These are phyloP conservation scores for Diadegma fenestrale DNA, from an alignment of 2,888 invertebrate genomes.

Conservation along the genomic window DNA sequence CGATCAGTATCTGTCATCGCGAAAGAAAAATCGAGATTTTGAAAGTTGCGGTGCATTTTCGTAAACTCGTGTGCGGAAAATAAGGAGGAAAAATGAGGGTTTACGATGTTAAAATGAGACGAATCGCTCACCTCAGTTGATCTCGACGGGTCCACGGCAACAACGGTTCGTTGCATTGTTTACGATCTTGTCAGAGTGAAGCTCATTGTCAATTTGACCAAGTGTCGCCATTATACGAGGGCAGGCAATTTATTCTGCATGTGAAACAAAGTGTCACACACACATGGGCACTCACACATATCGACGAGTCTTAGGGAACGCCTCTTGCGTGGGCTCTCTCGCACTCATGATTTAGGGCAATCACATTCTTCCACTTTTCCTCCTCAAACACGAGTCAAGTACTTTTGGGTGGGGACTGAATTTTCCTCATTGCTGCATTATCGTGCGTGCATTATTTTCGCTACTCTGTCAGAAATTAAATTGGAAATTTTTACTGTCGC, in stretches of 20 bases:
- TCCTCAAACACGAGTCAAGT: neutral
- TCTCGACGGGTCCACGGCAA: slow-evolving; percentile 11
- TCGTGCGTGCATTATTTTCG: neutral
- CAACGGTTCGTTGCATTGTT: slow-evolving; percentile 5
- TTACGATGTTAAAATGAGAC: neutral
- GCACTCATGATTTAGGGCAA: slow-evolving; percentile 11
- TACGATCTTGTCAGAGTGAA: slow-evolving; percentile 54
- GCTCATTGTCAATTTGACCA: slow-evolving; percentile 71
- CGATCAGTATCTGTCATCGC: neutral
- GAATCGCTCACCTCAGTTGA: slow-evolving; percentile 42
- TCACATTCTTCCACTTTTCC: slow-evolving; percentile 6
- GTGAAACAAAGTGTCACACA: slow-evolving; percentile 17
- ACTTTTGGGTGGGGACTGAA: neutral
- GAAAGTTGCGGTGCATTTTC: neutral
- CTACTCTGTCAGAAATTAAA: neutral
- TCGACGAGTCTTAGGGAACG: neutral
- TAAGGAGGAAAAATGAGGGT: neutral
- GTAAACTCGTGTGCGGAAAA: neutral
- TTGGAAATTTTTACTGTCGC: neutral
- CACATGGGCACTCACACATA: neutral
- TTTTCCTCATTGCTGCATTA: neutral
- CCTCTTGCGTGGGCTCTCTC: slow-evolving; percentile 7
- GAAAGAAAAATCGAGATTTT: neutral
- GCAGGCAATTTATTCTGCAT: slow-evolving; percentile 13
- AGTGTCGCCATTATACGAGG: slow-evolving; percentile 77